phyloP scores from a whole-genome alignment of 2,797 vertebrate species.

The Lateolabrax maculatus region DNA sequence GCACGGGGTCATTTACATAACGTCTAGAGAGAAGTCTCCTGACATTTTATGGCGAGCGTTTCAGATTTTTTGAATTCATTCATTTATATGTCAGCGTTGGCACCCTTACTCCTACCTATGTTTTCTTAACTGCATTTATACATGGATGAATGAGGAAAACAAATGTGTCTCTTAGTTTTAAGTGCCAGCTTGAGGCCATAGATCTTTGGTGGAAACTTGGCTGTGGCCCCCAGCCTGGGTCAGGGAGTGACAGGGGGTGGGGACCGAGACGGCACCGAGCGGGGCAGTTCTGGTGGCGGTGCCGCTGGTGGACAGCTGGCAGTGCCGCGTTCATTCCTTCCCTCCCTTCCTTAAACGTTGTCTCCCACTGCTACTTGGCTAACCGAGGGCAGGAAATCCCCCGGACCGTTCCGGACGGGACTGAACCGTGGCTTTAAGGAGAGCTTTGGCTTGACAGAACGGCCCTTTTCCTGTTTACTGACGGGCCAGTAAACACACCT shows the following conservation, averaged over 20 bases:
- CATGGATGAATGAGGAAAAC: constrained; percentile 25
- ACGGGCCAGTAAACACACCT: constrained; percentile 57
- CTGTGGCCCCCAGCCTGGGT: constrained; percentile 26
- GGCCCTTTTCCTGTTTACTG: constrained; percentile 77
- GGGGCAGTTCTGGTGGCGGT: constrained; percentile 43
- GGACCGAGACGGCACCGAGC: constrained; percentile 34
- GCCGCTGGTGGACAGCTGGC: constrained; percentile 55
- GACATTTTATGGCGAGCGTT: constrained; percentile 36
- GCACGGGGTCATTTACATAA: constrained; percentile 41
- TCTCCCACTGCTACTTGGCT: constrained; percentile 39
- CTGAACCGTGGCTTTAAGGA: constrained; percentile 58
- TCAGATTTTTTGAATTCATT: constrained; percentile 60
- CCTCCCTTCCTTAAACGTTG: constrained; percentile 30
- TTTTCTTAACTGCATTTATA: constrained; percentile 42
- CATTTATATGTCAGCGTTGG: constrained; percentile 53
- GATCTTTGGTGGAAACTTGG: constrained; percentile 66
- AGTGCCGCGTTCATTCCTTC: constrained; percentile 36
- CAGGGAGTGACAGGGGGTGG: constrained; percentile 42
- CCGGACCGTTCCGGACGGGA: constrained; percentile 39
- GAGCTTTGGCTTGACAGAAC: constrained; percentile 53
- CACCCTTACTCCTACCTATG: constrained; percentile 14
- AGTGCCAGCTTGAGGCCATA: constrained; percentile 32
- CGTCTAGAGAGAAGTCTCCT: constrained; percentile 32
- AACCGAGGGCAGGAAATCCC: constrained; percentile 66
- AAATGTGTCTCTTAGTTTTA: constrained; percentile 41